Percentiles rank a stretch among this genome's conserved stretches.
Conservation (phyloP, 2,888 invertebrate genomes). For the Leptopilina drosophilae region DNA sequence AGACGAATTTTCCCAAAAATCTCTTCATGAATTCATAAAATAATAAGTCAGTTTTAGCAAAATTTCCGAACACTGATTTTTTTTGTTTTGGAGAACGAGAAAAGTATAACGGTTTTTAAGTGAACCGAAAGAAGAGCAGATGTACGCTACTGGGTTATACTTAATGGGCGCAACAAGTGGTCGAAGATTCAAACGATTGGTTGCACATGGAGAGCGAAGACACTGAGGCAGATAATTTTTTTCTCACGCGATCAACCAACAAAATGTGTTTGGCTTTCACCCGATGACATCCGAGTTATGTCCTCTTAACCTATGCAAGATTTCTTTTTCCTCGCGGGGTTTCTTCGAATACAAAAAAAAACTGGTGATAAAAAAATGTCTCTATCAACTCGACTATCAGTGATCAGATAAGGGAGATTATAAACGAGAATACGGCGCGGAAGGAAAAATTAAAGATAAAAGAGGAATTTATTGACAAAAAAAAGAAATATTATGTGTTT, state of each 20-base stretch:
- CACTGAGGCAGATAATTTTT: constrained; percentile 30
- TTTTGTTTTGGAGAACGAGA: background rate
- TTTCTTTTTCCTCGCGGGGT: too few species aligned
- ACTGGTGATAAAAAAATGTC: background rate
- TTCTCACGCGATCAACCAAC: constrained; percentile 28
- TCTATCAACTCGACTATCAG: constrained; percentile 21
- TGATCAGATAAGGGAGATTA: constrained; percentile 22
- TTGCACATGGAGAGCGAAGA: constrained; percentile 36
- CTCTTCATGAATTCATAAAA: background rate
- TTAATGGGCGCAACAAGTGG: constrained; percentile 61
- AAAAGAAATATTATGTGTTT: constrained; percentile 9
- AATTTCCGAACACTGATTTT: background rate
- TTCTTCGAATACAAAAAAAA: background rate
- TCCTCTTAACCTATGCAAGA: constrained; percentile 29
- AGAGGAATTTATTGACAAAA: background rate
- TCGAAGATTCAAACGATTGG: constrained; percentile 43
- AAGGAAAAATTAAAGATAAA: background rate
- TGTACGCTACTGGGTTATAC: constrained; percentile 36
- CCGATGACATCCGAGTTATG: constrained; percentile 34
- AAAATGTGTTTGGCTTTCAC: constrained; percentile 39
- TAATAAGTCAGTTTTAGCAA: background rate
- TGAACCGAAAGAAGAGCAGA: constrained; percentile 35
- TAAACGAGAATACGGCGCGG: background rate
- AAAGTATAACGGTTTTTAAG: constrained; percentile 24
- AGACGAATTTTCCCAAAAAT: constrained; percentile 15